Conservation (phyloP, 53 echinoderm and acorn worm species). For the Apostichopus leukothele region DNA sequence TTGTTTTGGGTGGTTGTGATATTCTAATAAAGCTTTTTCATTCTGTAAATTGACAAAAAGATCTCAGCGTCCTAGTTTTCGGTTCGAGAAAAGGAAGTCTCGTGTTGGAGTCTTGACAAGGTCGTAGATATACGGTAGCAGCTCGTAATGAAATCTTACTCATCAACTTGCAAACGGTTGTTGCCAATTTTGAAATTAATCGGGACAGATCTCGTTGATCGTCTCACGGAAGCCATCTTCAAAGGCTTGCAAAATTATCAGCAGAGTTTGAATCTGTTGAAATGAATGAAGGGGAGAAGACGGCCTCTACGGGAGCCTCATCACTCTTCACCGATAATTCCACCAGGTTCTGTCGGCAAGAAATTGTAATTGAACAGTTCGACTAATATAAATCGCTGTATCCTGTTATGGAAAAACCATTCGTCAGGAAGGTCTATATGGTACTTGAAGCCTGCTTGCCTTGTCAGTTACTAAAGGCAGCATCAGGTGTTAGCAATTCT, state of each 20-base stretch:
- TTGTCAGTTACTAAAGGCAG: no score
- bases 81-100: neutral
- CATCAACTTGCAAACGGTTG: neutral
- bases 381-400: neutral
- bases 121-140: neutral
- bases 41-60: neutral
- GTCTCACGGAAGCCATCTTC: neutral
- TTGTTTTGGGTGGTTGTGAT: neutral
- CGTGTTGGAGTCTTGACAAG: no score
- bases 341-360: neutral
- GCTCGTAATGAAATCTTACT: neutral
- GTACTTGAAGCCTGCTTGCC: no score
- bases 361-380: neutral
- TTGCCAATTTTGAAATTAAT: conserved; percentile 34
- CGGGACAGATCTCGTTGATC: neutral
- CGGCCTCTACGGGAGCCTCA: conserved; percentile 30
- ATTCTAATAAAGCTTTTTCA: neutral
- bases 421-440: no score
- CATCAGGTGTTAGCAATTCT: no score
- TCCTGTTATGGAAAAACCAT: no score
- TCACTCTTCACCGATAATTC: conserved; percentile 32
- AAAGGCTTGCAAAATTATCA: conserved; percentile 6
- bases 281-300: conserved; percentile 8
- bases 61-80: neutral
- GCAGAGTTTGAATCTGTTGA: conserved; percentile 22